Evolutionary conservation across 2,797 vertebrate species (phyloP), one percentile per base, ranked within the genome.

Genomic region (Coluber constrictor): DNA sequence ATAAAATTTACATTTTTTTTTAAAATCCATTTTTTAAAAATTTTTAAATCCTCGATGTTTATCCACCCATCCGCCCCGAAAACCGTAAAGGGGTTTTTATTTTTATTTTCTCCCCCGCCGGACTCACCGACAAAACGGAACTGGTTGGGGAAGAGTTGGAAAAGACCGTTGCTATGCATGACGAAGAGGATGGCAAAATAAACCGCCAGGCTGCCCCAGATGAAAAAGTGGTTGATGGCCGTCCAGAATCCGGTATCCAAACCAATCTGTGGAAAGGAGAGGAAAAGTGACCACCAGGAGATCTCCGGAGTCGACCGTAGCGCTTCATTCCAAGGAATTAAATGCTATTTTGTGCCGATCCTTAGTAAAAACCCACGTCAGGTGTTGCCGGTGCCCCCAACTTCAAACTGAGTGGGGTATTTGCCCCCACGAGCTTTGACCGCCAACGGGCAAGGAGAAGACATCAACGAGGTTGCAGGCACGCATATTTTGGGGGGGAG

Each of bases 221-320:
- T 98, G 96, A 98, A 99, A 97, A 99, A 98, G 91, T 99, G 99
- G 97, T 99, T 99, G 97, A 99, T 98, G 88, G 98, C 97, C 0
- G 99, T 99, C 99, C 99, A 99, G 97, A 98, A 99, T 79, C 98
- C 98, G 0, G 99, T 99, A 95, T 99, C 99, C 23, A 99, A 97
- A 83, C 98, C 98, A 0, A 99, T 99, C 99, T 99, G 87, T 37
- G 4, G 29, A n/a, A 15, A 66, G 83, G 1, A 57, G 3, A 51
- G n/a, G 13, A 86, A 23, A 56, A 8, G 16, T 91, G 12, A 90
- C 27, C 37, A 16, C 27, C 51, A 87, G 86, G 54, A 87, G 54
- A 87, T n/a, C 43, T 27, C 23, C 47, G 3, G 2, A 15, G 5
- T 5, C 11, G 1, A 10, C 12, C 20, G 0, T 13, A 3, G 12